Evolutionary conservation across 2,888 invertebrate species (phyloP).

Genomic region (Clistopyga incitator): DNA sequence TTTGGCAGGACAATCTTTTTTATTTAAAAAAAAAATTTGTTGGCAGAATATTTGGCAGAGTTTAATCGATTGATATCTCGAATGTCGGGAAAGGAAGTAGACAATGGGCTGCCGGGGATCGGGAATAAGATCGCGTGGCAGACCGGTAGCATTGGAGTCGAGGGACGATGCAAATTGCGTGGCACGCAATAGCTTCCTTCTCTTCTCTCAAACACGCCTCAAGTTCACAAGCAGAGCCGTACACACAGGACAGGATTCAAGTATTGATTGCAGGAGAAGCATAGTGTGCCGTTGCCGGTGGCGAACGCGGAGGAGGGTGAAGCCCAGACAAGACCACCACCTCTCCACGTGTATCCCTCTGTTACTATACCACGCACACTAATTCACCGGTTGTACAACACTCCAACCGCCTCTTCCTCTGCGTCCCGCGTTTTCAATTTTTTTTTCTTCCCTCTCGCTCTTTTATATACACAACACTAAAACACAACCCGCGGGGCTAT

Average conservation of each 20-base stretch:
- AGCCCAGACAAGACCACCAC: constrained; percentile 81
- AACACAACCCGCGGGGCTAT: constrained; percentile 51
- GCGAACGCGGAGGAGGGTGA: constrained; percentile 76
- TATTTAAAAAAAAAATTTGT: too few species aligned
- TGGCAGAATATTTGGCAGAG: constrained; percentile 2
- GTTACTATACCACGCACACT: constrained; percentile 73
- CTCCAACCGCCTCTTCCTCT: constrained; percentile 50
- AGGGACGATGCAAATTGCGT: constrained; percentile 63
- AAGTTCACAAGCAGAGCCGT: constrained; percentile 69
- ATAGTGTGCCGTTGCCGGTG: constrained; percentile 74
- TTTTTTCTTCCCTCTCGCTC: constrained; percentile 18
- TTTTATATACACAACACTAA: constrained; percentile 32
- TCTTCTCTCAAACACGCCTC: constrained; percentile 74
- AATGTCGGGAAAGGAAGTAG: neutral
- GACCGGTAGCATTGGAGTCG: neutral
- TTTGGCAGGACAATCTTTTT: too few species aligned
- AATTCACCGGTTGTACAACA: neutral
- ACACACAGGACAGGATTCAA: constrained; percentile 79
- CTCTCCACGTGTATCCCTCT: constrained; percentile 74
- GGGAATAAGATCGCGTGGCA: neutral
- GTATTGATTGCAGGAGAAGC: constrained; percentile 82
- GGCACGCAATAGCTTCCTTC: constrained; percentile 70
- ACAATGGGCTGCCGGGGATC: neutral
- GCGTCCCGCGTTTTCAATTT: constrained; percentile 40
- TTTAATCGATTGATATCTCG: neutral